These are phyloP conservation scores for Eupithecia subumbrata DNA, from an alignment of 2,888 invertebrate species.

Conservation along the genomic window DNA sequence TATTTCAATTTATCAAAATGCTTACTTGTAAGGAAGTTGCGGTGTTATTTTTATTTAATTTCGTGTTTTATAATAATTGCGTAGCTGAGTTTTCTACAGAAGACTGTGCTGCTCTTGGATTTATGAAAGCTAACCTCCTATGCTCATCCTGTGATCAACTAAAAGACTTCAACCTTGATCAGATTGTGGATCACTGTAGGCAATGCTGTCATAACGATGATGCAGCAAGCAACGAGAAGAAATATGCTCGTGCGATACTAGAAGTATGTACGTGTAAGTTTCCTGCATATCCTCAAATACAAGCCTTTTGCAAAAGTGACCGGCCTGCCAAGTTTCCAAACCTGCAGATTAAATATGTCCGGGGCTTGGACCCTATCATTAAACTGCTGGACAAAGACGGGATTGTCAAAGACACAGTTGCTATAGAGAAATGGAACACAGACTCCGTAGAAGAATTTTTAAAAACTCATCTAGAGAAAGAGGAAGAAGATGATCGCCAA, in stretches of 20 bases:
- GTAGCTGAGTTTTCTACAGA: slow-evolving; percentile 87
- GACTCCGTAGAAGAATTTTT: slow-evolving; percentile 99
- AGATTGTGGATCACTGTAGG: slow-evolving; percentile 88
- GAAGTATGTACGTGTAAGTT: slow-evolving; percentile 99
- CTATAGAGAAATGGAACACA: slow-evolving; percentile 99
- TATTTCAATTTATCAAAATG: slow-evolving; percentile 28
- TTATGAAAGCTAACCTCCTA: slow-evolving; percentile 92
- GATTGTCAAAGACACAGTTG: slow-evolving; percentile 93
- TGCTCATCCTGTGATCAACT: slow-evolving; percentile 96
- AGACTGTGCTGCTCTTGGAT: slow-evolving; percentile 93
- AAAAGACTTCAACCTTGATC: slow-evolving; percentile 88
- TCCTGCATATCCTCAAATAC: slow-evolving; percentile 98
- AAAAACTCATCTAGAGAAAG: slow-evolving; percentile 90
- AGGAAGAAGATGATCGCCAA: slow-evolving; percentile 81
- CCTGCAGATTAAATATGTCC: slow-evolving; percentile 94
- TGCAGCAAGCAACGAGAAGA: slow-evolving; percentile 86
- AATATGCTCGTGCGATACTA: slow-evolving; percentile 95
- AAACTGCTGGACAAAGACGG: slow-evolving; percentile 94
- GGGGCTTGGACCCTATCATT: slow-evolving; percentile 97
- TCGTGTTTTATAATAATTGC: slow-evolving; percentile 44
- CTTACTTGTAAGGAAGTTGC: slow-evolving; percentile 25
- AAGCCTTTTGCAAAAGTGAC: slow-evolving; percentile 98
- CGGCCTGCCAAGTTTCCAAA: slow-evolving; percentile 95
- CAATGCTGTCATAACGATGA: slow-evolving; percentile 93
- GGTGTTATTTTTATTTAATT: slow-evolving; percentile 32